These are phyloP conservation scores for Malurus cyaneus DNA, from an alignment of 2,113 vertebrate species.

Conservation along the genomic window DNA sequence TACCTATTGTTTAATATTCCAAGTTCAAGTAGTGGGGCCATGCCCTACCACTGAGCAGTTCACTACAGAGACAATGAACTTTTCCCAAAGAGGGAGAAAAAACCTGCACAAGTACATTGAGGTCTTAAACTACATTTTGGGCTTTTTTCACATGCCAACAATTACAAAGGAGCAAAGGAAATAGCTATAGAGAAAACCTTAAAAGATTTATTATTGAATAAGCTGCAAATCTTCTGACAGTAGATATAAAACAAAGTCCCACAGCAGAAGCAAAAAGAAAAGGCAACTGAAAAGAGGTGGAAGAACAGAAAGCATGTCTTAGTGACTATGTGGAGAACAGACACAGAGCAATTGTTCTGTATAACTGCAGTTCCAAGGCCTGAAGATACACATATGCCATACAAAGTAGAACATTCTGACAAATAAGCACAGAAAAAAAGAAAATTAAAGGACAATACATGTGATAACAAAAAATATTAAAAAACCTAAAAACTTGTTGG, in stretches of 20 bases:
- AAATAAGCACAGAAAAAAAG: not conserved
- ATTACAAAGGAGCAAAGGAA: not conserved
- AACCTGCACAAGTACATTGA: not conserved
- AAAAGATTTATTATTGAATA: not conserved
- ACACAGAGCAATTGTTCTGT: not conserved
- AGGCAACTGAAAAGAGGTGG: not conserved
- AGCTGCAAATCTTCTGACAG: not conserved
- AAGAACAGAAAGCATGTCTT: not conserved
- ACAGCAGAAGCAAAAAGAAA: not conserved
- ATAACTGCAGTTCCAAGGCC: not conserved
- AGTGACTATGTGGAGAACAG: not conserved
- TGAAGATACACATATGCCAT: rapidly evolving
- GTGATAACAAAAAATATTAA: not conserved
- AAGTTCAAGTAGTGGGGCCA: not conserved
- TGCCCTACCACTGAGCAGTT: not conserved
- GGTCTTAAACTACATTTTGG: not conserved
- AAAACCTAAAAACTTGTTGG: not conserved
- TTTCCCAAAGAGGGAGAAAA: not conserved
- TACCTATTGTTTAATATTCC: not conserved
- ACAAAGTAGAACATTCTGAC: not conserved
- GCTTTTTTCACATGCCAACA: not conserved
- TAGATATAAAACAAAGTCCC: not conserved
- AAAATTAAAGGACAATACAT: not conserved
- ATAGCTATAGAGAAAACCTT: not conserved
- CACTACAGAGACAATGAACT: not conserved